Evolutionary conservation across 2,113 vertebrate species (phyloP), one percentile per base, ranked within the genome.

Genomic region (Tetrax tetrax): DNA sequence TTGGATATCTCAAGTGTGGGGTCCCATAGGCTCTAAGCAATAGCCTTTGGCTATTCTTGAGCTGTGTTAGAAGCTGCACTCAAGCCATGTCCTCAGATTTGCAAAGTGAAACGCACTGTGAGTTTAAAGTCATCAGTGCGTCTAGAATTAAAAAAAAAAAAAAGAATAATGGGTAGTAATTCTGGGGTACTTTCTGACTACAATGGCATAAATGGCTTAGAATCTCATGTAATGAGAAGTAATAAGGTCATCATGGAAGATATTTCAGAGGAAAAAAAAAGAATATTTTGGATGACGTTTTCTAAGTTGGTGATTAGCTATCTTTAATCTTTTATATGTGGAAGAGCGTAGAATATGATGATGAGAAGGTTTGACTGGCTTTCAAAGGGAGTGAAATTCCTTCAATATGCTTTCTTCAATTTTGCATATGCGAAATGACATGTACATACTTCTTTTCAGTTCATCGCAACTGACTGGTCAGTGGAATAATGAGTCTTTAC

Each of bases 61-160:
- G 5, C 29, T 74, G 3, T 24, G 27, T 53, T 17, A 76, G n/a
- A 64, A 83, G 9, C 47, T 3, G 1, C 31, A 9, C 22, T 89
- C 0, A 59, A 83, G 7, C 48, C 3, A 1, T n/a, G 12, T 19
- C 86, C 0, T 0, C 13, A 28, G 8, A 41, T 72, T 35, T 41
- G 28, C 19, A 59, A 7, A 15, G 6, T 45, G 37, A 86, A 79
- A 71, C 7, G 9, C 76, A 31, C 43, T 12, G 14, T 50, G 35
- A 71, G 3, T 50, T 75, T 79, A 53, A 94, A 78, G 31, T 47
- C 18, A 53, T n/a, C 25, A 33, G 9, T 43, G 10, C 4, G 3
- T 38, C 6, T 84, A 12, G 13, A 15, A 60, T 38, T 29, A 17
- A 54, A 48, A 89, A 63, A 38, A 29, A 72, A 51, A 29, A 72